Conservation (phyloP, 1,140 invertebrate species). For the Tetranychus cinnabarinus region DNA sequence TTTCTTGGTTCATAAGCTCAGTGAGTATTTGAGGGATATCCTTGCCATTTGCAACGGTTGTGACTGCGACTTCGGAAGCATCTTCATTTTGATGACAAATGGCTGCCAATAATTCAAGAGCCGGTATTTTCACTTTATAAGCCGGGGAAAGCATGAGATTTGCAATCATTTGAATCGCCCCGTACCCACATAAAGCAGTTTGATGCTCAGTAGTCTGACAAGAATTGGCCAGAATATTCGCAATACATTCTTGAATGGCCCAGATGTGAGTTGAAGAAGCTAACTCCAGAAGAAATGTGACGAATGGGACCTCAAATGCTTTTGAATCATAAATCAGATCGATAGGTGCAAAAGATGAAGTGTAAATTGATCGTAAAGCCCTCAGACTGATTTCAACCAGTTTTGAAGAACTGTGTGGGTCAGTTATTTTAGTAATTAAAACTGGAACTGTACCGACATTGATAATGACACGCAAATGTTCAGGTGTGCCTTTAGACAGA, state of each 20-base stretch:
- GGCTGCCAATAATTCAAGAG: slow-evolving; percentile 46
- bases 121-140: slow-evolving; percentile 44
- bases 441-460: slow-evolving; percentile 35
- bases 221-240: slow-evolving; percentile 41
- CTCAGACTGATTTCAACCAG: slow-evolving; percentile 37
- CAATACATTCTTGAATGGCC: slow-evolving; percentile 47
- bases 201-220: slow-evolving; percentile 45
- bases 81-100: slow-evolving; percentile 58
- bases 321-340: slow-evolving; percentile 28
- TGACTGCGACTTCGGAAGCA: slow-evolving; percentile 40
- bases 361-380: slow-evolving; percentile 36
- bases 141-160: slow-evolving; percentile 35
- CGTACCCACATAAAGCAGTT: slow-evolving; percentile 38
- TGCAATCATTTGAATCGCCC: slow-evolving; percentile 38
- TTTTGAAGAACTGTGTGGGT: slow-evolving; percentile 20
- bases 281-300: slow-evolving; percentile 30
- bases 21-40: slow-evolving; percentile 45
- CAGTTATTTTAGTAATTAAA: slow-evolving; percentile 29
- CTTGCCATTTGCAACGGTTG: slow-evolving; percentile 37
- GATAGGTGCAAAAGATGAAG: slow-evolving; percentile 30
- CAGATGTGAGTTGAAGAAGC: slow-evolving; percentile 24
- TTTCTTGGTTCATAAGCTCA: slow-evolving; percentile 48
- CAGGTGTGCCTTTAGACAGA: slow-evolving; percentile 42
- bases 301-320: slow-evolving; percentile 25
- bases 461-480: slow-evolving; percentile 38